Evolutionary conservation across 2,113 vertebrate genomes (phyloP).

Genomic region (Scytalopus superciliaris): DNA sequence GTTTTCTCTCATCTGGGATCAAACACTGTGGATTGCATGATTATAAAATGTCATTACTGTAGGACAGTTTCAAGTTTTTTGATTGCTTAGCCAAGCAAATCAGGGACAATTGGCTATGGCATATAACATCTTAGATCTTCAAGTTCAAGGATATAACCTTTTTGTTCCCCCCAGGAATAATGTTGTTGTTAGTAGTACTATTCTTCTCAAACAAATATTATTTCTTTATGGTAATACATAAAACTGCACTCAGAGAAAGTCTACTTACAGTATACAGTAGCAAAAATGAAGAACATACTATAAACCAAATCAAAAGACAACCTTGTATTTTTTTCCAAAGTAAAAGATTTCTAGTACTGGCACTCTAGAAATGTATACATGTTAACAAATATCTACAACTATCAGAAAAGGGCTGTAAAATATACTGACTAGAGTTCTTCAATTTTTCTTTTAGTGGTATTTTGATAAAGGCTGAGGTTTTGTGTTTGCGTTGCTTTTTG

Average conservation of each 20-base stretch:
- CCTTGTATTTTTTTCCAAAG: neutral
- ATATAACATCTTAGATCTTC: neutral
- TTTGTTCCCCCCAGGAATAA: neutral
- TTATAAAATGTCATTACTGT: neutral
- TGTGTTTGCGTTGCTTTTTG: neutral
- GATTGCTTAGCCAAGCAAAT: neutral
- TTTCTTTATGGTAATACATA: neutral
- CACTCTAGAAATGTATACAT: neutral
- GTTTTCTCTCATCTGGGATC: neutral
- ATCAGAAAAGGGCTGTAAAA: neutral
- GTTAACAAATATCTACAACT: neutral
- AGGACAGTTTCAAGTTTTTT: neutral
- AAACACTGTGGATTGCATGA: neutral
- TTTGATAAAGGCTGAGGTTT: neutral
- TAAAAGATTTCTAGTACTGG: neutral
- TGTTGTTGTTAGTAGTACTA: neutral
- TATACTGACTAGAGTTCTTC: neutral
- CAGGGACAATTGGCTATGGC: neutral
- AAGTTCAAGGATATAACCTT: neutral
- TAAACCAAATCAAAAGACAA: neutral
- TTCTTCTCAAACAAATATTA: neutral
- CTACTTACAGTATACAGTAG: neutral
- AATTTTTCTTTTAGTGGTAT: neutral
- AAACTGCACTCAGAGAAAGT: neutral
- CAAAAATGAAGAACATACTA: neutral